Percentiles rank a stretch among this genome's conserved stretches.
These are phyloP conservation scores for Actenoides lindsayi DNA, from an alignment of 2,113 vertebrate genomes.

Conservation along the genomic window DNA sequence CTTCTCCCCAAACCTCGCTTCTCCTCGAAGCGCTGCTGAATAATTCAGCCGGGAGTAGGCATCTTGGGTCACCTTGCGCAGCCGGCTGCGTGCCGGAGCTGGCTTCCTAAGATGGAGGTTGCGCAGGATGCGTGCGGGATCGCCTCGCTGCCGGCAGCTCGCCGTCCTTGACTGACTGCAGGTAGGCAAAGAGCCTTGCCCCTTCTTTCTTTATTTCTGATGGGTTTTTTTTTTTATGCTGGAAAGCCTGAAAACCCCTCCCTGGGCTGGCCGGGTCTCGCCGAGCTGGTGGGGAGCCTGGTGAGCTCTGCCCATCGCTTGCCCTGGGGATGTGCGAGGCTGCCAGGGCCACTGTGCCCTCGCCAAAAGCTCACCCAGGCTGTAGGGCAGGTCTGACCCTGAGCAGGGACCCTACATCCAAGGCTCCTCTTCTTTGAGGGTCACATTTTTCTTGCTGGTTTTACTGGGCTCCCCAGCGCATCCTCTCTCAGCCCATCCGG, in stretches of 20 bases:
- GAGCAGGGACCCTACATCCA: rapidly evolving
- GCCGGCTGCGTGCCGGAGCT: slow-evolving; percentile 5
- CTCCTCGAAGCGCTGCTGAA: neutral
- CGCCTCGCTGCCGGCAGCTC: neutral
- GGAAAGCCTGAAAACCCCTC: neutral
- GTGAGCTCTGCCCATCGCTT: rapidly evolving
- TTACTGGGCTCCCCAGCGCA: neutral
- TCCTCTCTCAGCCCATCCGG: neutral
- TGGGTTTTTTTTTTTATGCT: neutral
- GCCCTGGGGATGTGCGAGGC: rapidly evolving
- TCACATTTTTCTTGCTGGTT: neutral
- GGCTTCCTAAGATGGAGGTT: slow-evolving; percentile 54
- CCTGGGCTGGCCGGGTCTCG: too few species aligned
- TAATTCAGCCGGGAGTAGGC: slow-evolving; percentile 41
- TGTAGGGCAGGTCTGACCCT: neutral
- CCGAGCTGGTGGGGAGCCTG: rapidly evolving
- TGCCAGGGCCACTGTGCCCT: neutral
- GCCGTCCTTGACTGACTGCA: neutral
- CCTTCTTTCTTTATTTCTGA: rapidly evolving
- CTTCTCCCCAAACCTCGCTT: too few species aligned
- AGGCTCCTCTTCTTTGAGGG: neutral
- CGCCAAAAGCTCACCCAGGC: rapidly evolving
- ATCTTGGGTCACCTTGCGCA: slow-evolving; percentile 60
- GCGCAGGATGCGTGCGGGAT: neutral
- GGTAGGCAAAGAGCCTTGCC: neutral